phyloP scores from a whole-genome alignment of 2,113 vertebrate genomes.

The Toxostoma redivivum region DNA sequence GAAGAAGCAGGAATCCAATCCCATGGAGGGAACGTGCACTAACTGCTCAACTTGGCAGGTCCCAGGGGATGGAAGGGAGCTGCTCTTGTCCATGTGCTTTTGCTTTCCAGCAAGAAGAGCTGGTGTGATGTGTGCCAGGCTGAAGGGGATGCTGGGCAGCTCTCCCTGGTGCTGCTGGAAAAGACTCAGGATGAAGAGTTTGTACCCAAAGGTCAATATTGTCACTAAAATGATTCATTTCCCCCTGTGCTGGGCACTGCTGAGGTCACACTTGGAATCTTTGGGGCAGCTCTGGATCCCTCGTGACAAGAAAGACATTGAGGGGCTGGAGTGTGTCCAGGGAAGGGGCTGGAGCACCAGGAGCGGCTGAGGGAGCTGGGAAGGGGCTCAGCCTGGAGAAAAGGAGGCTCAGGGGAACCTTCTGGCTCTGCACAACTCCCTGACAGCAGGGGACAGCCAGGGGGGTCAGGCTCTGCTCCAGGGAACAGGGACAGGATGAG shows the following conservation, averaged over 20 bases:
- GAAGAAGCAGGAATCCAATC: not conserved
- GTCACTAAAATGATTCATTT: not conserved
- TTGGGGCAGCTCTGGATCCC: not conserved
- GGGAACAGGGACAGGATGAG: not conserved
- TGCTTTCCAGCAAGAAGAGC: not conserved
- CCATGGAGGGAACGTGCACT: accelerated
- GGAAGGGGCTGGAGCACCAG: not conserved
- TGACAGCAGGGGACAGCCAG: not conserved
- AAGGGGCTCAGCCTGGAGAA: not conserved
- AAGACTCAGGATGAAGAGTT: not conserved
- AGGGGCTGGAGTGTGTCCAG: not conserved
- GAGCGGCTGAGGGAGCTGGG: not conserved
- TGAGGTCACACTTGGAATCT: not conserved
- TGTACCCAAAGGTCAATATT: not conserved
- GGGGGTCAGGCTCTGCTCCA: not conserved
- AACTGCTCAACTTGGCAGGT: not conserved
- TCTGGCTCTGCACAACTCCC: not conserved
- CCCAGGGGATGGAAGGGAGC: accelerated
- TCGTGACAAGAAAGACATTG: not conserved
- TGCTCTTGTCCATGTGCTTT: accelerated
- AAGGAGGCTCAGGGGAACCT: not conserved
- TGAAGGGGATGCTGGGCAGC: not conserved
- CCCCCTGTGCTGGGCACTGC: no score
- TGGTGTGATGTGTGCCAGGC: accelerated
- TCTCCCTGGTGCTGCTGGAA: not conserved